Base-by-base conservation (phyloP, 2,113 vertebrate genomes). In the Poeciliopsis prolifica region DNA sequence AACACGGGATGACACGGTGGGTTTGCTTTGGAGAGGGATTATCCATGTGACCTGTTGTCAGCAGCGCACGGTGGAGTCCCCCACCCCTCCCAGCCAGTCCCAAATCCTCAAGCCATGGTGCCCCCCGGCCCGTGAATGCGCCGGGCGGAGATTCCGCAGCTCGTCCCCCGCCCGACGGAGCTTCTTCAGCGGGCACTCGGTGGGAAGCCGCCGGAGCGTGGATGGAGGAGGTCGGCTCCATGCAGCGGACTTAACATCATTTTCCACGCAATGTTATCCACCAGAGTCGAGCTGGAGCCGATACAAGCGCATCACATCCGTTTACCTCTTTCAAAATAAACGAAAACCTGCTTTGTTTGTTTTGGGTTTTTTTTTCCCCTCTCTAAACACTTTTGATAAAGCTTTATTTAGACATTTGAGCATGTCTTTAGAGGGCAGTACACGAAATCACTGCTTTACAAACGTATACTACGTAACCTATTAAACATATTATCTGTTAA, bases 21-120 rank as follows among this genome's bases (percentile, higher is more conserved):
- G 65, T 26, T 65, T 37, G 51, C 22, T 58, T 19, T 37, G 62
- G 14, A 65, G 78, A 61, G 87, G 87, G 86, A 87, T 91, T 86
- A 92, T 84, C 90, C 88, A 86, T 68, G 89, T 80, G 87, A 92
- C 90, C 91, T 92, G 90, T 92, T 92, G 88, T 87, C 75, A 65
- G 81, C 75, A 65, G 81, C 58, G 26, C 37, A 31, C 65, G 77
- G 82, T 79, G 83, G 77, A 82, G 80, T 78, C 64, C 74, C 89
- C 24, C 86, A 0, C 30, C 30, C 3, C 89, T 22, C 86, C 89
- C 83, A 28, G 1, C 28, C 28, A 28, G 29, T 3, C 29, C 29
- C 29, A 86, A 87, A 89, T 88, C 87, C 84, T 84, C 78, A 80
- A 58, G 89, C 87, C 93, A 91, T 92, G 67, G 89, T 87, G 77